Base-by-base conservation (phyloP, 2,797 vertebrate species). In the Rhynchonycteris naso region DNA sequence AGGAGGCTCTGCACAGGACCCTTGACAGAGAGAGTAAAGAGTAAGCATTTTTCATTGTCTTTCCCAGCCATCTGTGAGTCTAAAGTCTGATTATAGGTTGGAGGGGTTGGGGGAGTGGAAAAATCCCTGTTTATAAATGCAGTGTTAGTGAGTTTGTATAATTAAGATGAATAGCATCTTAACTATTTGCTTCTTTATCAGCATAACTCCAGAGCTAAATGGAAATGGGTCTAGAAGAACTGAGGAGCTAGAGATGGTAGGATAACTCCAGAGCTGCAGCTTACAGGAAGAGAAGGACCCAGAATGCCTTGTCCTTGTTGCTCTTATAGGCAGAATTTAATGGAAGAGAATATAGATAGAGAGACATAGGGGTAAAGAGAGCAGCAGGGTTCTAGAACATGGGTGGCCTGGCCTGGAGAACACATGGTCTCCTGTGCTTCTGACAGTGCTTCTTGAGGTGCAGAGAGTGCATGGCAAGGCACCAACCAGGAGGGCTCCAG, bases 41-140 rank as follows among this genome's bases (percentile, higher is more conserved):
- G 33, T 3, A 6, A 38, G 35, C 11, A 3, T 8, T 10, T 2
- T 7, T 43, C 19, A 14, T 24, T 1, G 0, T 30, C 28, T 10
- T 1, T n/a, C 24, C 38, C 18, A 38, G 28, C n/a, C 54, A 15
- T 33, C 58, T 2, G n/a, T 2, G 22, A 52, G 19, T 21, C 13
- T 61, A 9, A 26, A 72, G 33, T 58, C 84, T 59, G 80, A 50
- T 18, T 38, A 2, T 6, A 1, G 28, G 30, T 35, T 5, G 1
- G 28, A 7, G 56, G 7, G 9, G 65, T 4, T 43, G 0, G 12
- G 21, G n/a, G n/a, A 38, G 69, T 15, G 59, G 56, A 33, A 87
- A 63, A 94, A 7, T 2, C 24, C 28, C 33, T 30, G 4, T 74
- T 21, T 61, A 61, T 47, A 71, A 78, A 33, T 28, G 65, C 22